phyloP scores from a whole-genome alignment of 2,888 invertebrate genomes.

The Drosophila lacicola region DNA sequence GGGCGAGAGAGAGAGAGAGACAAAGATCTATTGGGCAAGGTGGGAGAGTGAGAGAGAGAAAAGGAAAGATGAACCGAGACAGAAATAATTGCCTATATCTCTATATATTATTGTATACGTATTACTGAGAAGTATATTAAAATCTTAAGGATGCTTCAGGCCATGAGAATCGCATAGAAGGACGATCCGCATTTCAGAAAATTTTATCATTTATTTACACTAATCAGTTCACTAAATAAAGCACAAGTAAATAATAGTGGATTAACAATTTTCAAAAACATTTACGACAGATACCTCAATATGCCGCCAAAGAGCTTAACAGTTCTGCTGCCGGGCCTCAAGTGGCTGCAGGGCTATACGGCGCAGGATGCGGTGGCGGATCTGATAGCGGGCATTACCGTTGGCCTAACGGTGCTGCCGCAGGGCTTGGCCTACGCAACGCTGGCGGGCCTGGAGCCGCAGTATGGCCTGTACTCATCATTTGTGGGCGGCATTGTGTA shows the following conservation, averaged over 20 bases:
- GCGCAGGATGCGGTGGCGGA: slow-evolving; percentile 92
- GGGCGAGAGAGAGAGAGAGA: not conserved
- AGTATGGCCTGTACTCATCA: slow-evolving; percentile 98
- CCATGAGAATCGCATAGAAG: not conserved
- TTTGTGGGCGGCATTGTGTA: slow-evolving; percentile 97
- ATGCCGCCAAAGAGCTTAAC: slow-evolving; percentile 59
- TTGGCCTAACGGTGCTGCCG: slow-evolving; percentile 93
- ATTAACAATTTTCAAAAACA: not conserved
- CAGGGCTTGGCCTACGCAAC: slow-evolving; percentile 97
- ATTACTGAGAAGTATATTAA: not conserved
- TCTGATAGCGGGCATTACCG: slow-evolving; percentile 95
- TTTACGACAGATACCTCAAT: slow-evolving; percentile 4
- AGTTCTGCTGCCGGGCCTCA: slow-evolving; percentile 85
- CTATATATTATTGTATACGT: no score
- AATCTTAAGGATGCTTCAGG: not conserved
- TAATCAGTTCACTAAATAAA: no score
- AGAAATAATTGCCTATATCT: not conserved
- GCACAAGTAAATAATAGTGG: not conserved
- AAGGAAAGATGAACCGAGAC: not conserved
- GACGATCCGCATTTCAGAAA: not conserved
- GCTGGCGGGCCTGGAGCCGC: slow-evolving; percentile 92
- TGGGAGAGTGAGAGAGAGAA: not conserved
- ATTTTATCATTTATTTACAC: not conserved
- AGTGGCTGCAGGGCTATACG: slow-evolving; percentile 92
- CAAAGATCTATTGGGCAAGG: not conserved